Evolutionary conservation across 2,797 vertebrate genomes (phyloP).

Genomic region (Hemibagrus guttatus): DNA sequence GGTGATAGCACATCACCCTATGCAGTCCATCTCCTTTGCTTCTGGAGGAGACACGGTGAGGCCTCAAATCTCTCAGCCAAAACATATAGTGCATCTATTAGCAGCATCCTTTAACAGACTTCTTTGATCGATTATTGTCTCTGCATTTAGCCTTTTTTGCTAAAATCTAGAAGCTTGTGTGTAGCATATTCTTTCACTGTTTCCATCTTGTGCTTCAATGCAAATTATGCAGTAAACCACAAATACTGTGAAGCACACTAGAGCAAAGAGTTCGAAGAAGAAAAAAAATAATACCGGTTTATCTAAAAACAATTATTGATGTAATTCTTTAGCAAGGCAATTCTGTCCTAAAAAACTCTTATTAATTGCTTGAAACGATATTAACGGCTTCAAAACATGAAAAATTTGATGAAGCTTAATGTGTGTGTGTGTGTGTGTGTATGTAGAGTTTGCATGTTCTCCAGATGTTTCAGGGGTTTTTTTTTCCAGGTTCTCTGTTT

Average conservation of each 20-base stretch:
- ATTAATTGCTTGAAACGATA: too few species aligned
- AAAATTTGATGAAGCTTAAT: too few species aligned
- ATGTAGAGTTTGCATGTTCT: too few species aligned
- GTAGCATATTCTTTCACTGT: neutral
- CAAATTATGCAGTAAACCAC: neutral
- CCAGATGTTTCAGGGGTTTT: too few species aligned
- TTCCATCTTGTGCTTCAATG: neutral
- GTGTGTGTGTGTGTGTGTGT: too few species aligned
- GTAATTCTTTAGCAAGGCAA: neutral
- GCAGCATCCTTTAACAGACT: neutral
- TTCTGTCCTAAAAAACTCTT: neutral
- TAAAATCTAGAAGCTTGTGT: neutral
- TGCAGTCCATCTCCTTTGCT: constrained; percentile 98
- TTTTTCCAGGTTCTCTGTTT: too few species aligned
- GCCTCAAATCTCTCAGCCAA: neutral
- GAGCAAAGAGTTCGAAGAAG: neutral
- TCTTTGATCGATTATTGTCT: neutral
- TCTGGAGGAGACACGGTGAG: constrained; percentile 95
- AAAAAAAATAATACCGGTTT: neutral
- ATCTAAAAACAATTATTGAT: neutral
- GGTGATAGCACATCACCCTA: constrained; percentile 96
- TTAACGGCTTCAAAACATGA: too few species aligned
- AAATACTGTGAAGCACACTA: neutral
- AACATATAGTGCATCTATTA: neutral
- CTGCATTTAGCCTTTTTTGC: neutral